Conservation (phyloP, 2,888 invertebrate species). For the Lamellibrachia satsuma region DNA sequence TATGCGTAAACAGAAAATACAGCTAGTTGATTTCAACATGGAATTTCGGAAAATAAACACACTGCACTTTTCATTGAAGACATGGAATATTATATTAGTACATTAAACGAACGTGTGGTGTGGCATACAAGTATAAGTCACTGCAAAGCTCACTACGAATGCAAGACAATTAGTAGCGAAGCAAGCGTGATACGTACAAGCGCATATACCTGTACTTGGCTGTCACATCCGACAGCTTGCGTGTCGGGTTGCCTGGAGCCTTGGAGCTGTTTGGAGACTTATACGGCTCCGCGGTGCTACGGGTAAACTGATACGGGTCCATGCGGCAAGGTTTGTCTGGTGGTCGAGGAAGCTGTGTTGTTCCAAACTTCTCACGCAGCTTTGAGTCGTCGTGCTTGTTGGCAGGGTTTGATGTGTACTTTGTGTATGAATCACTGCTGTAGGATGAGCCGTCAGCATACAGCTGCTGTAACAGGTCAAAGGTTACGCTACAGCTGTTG, state of each 20-base stretch:
- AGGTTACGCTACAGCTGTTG: neutral
- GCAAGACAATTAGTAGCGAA: neutral
- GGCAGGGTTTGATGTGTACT: constrained; percentile 59
- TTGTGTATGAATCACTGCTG: constrained; percentile 65
- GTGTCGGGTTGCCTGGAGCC: constrained; percentile 53
- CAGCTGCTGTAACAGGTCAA: neutral
- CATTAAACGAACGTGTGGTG: neutral
- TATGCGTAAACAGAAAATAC: neutral
- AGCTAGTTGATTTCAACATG: neutral
- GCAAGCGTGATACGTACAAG: neutral
- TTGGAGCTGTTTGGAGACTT: constrained; percentile 37
- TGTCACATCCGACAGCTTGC: constrained; percentile 57
- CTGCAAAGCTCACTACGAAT: neutral
- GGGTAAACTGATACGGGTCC: constrained; percentile 74
- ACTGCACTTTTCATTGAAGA: neutral
- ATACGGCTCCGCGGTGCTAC: constrained; percentile 71
- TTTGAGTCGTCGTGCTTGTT: constrained; percentile 64
- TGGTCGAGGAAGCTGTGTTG: constrained; percentile 23
- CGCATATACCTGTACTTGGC: constrained; percentile 80
- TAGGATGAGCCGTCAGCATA: constrained; percentile 73
- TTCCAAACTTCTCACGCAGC: constrained; percentile 60
- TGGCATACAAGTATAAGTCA: neutral
- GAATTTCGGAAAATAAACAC: neutral
- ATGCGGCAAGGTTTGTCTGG: constrained; percentile 27
- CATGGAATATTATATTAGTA: neutral